These are phyloP conservation scores for Gallinago undulata DNA, from an alignment of 2,113 vertebrate genomes.

Conservation along the genomic window DNA sequence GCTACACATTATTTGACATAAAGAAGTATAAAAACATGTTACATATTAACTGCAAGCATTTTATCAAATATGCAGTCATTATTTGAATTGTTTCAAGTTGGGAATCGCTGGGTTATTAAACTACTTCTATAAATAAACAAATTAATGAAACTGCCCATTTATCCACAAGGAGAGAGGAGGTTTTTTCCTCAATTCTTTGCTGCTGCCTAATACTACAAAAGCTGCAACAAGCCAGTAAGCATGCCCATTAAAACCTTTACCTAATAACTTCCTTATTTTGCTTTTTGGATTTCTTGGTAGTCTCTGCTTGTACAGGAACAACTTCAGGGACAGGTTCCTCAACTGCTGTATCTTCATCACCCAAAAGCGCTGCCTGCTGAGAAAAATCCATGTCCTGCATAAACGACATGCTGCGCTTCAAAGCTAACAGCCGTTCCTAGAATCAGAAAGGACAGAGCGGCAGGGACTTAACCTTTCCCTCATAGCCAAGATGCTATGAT, in stretches of 20 bases:
- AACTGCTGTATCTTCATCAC: conserved; percentile 86
- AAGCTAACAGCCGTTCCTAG: conserved; percentile 95
- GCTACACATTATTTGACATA: not conserved
- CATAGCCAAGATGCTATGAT: conserved; percentile 73
- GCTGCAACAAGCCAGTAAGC: not conserved
- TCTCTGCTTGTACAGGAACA: conserved; percentile 86
- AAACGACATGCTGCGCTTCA: conserved; percentile 99
- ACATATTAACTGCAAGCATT: not conserved
- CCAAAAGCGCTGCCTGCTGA: conserved; percentile 97
- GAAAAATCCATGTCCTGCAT: conserved; percentile 99
- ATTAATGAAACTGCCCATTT: not conserved
- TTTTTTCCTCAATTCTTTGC: not conserved
- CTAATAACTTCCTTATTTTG: conserved; percentile 91
- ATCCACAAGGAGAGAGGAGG: not conserved
- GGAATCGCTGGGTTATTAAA: not conserved
- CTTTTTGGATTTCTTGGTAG: conserved; percentile 94
- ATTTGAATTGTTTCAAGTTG: not conserved
- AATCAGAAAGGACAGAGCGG: conserved; percentile 83
- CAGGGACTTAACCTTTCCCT: conserved; percentile 80
- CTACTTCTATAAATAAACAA: not conserved
- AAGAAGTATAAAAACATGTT: not conserved
- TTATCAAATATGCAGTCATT: not conserved
- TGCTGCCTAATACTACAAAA: not conserved
- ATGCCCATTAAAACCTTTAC: conserved; percentile 71
- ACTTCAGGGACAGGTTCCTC: conserved; percentile 89